Evolutionary conservation across 2,797 vertebrate genomes (phyloP).

Genomic region (Gymnoscopelus braueri): DNA sequence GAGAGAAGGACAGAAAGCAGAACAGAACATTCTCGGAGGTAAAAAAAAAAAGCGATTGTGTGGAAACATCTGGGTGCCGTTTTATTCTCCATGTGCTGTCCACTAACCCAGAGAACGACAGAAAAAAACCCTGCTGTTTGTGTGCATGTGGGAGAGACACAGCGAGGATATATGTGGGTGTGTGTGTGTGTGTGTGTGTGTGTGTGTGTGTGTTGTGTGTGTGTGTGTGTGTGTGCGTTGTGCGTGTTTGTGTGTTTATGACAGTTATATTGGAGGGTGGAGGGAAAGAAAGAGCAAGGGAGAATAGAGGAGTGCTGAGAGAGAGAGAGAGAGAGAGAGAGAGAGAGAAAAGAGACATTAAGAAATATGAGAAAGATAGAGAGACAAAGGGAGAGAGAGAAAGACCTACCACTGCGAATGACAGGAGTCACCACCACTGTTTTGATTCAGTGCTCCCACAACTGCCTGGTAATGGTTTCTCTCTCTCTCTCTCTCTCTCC

Average conservation of each 20-base stretch:
- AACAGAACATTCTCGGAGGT: not conserved
- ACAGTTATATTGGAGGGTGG: no score
- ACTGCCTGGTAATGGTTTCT: slow-evolving; percentile 1
- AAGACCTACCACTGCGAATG: slow-evolving; percentile 8
- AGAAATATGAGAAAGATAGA: not conserved
- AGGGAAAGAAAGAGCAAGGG: not conserved
- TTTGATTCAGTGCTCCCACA: slow-evolving; percentile 1
- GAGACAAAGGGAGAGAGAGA: not conserved
- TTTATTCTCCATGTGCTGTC: slow-evolving; percentile 34
- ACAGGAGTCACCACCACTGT: slow-evolving; percentile 15
- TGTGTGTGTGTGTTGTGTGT: no score
- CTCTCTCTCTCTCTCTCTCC: slow-evolving; percentile 24
- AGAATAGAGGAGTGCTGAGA: slow-evolving; percentile 2
- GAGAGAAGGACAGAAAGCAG: not conserved
- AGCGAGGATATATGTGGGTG: not conserved
- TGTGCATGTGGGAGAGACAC: not conserved
- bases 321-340: not conserved
- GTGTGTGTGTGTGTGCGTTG: no score
- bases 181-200: not conserved
- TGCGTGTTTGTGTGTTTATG: no score
- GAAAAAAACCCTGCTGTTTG: not conserved
- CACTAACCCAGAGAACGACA: slow-evolving; percentile 6
- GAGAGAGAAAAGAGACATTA: not conserved
- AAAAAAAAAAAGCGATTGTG: not conserved
- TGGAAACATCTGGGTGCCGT: slow-evolving; percentile 35